A percentile compares a stretch with the other conserved stretches of the same genome.
Conservation (phyloP, 2,797 vertebrate species). For the Chloroceryle inda region DNA sequence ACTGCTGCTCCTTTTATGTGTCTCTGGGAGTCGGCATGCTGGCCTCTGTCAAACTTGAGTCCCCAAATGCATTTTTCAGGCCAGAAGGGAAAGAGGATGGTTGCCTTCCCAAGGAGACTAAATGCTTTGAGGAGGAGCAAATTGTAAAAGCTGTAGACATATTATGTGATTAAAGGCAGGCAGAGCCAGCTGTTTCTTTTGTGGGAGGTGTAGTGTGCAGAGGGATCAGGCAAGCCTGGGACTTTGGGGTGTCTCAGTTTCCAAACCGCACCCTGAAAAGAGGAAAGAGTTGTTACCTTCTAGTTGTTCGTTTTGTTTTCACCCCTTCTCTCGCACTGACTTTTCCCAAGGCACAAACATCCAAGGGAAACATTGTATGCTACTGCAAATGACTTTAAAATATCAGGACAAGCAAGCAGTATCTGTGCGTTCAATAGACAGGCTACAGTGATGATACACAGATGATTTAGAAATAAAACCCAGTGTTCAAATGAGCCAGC, state of each 20-base stretch:
- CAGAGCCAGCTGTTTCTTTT: accelerated
- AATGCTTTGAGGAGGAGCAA: neutral
- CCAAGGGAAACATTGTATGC: neutral
- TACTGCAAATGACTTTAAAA: neutral
- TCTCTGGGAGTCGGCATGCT: neutral
- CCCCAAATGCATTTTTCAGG: neutral
- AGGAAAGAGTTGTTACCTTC: neutral
- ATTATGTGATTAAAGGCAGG: neutral
- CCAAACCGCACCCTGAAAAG: neutral
- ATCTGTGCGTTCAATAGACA: neutral
- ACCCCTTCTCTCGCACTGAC: neutral
- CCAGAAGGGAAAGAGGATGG: neutral
- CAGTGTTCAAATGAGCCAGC: neutral
- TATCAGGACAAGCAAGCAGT: neutral
- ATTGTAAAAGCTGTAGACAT: neutral
- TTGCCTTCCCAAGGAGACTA: neutral
- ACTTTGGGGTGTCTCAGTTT: neutral
- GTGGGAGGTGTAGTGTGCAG: accelerated
- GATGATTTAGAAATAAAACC: neutral
- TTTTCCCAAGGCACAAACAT: neutral
- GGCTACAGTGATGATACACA: neutral
- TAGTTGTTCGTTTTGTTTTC: neutral
- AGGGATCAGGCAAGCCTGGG: neutral
- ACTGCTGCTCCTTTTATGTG: neutral
- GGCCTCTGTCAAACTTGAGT: neutral